These are phyloP conservation scores for Euura lappo DNA, from an alignment of 1,140 invertebrate genomes.

Conservation along the genomic window DNA sequence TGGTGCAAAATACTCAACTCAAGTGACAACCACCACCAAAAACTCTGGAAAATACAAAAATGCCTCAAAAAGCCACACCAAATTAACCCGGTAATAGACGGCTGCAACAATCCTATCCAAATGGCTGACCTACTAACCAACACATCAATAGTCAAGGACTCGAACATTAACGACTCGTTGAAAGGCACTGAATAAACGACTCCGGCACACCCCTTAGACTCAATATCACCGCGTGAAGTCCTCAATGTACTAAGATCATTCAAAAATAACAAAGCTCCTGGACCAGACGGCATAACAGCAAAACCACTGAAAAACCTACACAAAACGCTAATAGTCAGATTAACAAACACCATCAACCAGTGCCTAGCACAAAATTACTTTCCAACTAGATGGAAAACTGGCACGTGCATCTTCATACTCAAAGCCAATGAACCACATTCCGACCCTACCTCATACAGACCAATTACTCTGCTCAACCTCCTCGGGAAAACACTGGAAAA, in stretches of 20 bases:
- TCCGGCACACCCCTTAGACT: background rate
- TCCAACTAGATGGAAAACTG: conserved; percentile 27
- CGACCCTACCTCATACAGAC: conserved; percentile 20
- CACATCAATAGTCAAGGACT: conserved; percentile 8
- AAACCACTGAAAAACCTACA: too few relatives aligned
- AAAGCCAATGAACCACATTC: conserved; percentile 21
- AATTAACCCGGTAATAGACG: background rate
- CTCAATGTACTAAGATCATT: too few relatives aligned
- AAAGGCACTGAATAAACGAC: background rate
- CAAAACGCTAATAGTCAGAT: conserved; percentile 9
- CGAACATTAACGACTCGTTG: background rate
- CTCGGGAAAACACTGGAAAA: conserved; percentile 28
- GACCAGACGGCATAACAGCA: conserved; percentile 29
- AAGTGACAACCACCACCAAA: conserved; percentile 9
- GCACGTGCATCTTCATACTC: conserved; percentile 17
- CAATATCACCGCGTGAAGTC: background rate
- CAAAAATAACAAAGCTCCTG: conserved; percentile 26
- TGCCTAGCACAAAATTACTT: conserved; percentile 17
- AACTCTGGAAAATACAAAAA: conserved; percentile 18
- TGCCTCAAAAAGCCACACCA: conserved; percentile 6
- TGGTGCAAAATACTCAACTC: background rate
- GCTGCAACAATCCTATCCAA: background rate
- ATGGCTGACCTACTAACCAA: conserved; percentile 8
- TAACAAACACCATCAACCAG: conserved; percentile 16
- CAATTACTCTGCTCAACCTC: conserved; percentile 28